Base-by-base conservation (phyloP, 2,888 invertebrate genomes). In the Tortrix viridana region DNA sequence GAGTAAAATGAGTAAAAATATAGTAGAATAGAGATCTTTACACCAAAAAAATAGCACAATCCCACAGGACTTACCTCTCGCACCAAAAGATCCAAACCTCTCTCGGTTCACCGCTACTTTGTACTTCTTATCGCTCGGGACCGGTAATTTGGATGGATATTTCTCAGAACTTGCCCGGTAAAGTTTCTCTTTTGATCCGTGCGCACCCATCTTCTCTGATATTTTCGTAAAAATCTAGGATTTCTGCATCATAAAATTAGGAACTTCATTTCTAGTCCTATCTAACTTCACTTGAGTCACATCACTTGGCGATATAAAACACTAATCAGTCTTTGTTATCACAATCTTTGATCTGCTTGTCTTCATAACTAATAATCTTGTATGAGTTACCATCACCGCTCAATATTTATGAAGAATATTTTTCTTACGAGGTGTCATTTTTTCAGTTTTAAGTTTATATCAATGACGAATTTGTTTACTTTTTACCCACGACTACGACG, bases 171-270 rank as follows among this genome's bases (percentile, higher is more conserved):
- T 93, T 71, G 94, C 93, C 77, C 95, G 93, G 76, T 94, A 93
- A 69, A 95, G 91, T 87, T 95, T 95, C 86, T 95, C 95, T 92
- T 95, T 96, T 65, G 95, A 95, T 77, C 95, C 95, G 89, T 95
- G 95, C 71, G 95, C 95, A 75, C 96, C 96, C 96, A 96, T 96
- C 82, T 89, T 93, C 79, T 79, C 73, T 71, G 80, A 78, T 81
- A 32, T 32, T 32, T 81, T 87, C 86, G 86, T 85, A 67, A 82
- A 86, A 74, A 76, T 73, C 82, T 73, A 81, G 71, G 75, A 74
- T 88, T 86, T 85, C 73, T 67, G 57, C 71, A 67, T 71, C 69
- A 69, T 74, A 72, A 68, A 72, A 71, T 72, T 74, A 82, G 78
- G 79, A 82, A 80, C 82, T 79, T 74, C 68, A 69, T 68, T 68